Evolutionary conservation across 1,140 invertebrate genomes (phyloP).

Genomic region (Lineus longissimus): DNA sequence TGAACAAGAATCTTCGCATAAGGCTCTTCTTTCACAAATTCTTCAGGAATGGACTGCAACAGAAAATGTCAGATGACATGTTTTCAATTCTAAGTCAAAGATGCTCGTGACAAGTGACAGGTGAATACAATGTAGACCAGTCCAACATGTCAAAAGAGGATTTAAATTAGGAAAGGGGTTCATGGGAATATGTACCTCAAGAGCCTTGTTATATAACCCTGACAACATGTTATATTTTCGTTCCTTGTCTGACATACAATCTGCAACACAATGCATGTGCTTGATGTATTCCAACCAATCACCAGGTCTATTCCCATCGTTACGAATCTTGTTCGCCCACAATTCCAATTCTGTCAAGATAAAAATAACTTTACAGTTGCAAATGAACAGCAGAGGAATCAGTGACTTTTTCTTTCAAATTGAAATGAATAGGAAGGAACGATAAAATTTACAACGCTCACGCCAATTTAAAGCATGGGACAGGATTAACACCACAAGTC

Average conservation of each 20-base stretch:
- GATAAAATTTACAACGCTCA: too few species aligned
- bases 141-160: too few species aligned
- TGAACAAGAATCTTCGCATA: conserved; percentile 33
- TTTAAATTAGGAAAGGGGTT: too few species aligned
- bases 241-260: conserved; percentile 19
- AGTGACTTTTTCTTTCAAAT: too few species aligned
- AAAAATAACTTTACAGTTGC: neutral
- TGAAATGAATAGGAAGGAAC: too few species aligned
- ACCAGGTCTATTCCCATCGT: conserved; percentile 29
- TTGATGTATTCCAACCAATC: conserved; percentile 37
- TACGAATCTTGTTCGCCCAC: conserved; percentile 26
- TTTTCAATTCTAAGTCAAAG: neutral
- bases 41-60: conserved; percentile 27
- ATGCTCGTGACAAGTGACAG: neutral
- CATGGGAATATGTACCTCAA: conserved; percentile 24
- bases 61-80: neutral
- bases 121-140: too few species aligned
- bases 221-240: conserved; percentile 24
- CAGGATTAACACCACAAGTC: too few species aligned
- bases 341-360: conserved; percentile 23
- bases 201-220: conserved; percentile 29
- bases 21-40: conserved; percentile 26
- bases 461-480: too few species aligned
- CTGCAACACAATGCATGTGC: conserved; percentile 21
- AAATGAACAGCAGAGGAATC: too few species aligned